Evolutionary conservation across 1,140 invertebrate genomes (phyloP).

Genomic region (Archegozetes longisetosus): DNA sequence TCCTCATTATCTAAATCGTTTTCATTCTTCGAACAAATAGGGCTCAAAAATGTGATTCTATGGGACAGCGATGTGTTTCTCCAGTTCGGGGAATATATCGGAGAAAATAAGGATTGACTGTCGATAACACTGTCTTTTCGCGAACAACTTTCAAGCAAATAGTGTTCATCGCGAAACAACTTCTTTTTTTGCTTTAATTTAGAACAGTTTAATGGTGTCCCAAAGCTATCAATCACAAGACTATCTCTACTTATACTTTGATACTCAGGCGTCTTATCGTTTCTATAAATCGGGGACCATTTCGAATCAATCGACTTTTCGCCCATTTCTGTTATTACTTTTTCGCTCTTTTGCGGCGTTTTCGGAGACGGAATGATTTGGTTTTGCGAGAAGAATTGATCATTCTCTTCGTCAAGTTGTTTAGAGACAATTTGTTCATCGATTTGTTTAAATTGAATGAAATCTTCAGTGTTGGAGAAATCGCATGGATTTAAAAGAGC

Average conservation of each 20-base stretch:
- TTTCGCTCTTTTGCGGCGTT: not conserved
- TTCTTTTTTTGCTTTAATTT: not conserved
- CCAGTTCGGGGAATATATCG: not conserved
- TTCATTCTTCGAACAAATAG: not conserved
- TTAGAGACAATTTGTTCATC: not conserved
- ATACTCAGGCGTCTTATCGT: not conserved
- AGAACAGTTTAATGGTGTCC: not conserved
- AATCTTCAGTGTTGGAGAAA: not conserved
- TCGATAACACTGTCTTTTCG: not conserved
- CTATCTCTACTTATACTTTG: not conserved
- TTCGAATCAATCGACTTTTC: not conserved
- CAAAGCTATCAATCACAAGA: not conserved
- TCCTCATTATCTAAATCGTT: not conserved
- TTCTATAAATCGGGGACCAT: not conserved
- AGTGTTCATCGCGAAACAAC: not conserved
- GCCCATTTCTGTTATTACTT: not conserved
- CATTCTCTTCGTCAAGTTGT: slow-evolving; percentile 7
- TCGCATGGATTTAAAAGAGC: slow-evolving; percentile 11
- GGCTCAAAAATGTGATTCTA: not conserved
- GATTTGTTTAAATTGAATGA: not conserved
- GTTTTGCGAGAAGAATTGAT: slow-evolving; percentile 7
- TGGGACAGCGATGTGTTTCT: not conserved
- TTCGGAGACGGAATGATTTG: slow-evolving; percentile 6
- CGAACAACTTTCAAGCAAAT: not conserved
- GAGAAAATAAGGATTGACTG: not conserved